Base-by-base conservation (phyloP, 2,797 vertebrate species). In the Hyperoplus lanceolatus region DNA sequence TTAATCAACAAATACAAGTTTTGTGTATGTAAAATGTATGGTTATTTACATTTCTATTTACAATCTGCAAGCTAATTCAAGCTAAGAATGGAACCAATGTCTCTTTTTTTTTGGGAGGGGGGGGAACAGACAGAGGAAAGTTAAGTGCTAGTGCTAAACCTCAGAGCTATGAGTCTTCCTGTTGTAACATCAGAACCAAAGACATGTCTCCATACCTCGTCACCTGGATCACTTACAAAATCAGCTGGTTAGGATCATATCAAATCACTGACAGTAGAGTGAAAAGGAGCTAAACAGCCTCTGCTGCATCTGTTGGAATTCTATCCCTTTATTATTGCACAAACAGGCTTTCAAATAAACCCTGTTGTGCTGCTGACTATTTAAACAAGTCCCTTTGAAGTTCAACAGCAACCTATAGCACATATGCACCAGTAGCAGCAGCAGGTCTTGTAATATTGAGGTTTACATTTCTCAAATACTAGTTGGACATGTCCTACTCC, bases 171-270 rank as follows among this genome's bases (percentile, higher is more conserved):
- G 29, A 29, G 29, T 80, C 68, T n/a, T 64, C 51, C 21, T 45
- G 18, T 51, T 38, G 15, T 50, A 4, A 68, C 29, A 15, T 57
- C 14, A 57, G 12, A 65, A 10, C 45, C 50, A 67, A 39, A 48
- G 9, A 45, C 59, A 16, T 7, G 43, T 48, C 64, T 54, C 4
- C 29, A 29, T 21, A 29, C 29, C 61, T 41, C n/a, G 21, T 84
- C 69, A 74, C 46, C 62, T 38, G 51, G 14, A 68, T 75, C 71
- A 74, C 42, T 38, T 69, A 54, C 16, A 11, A 73, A 43, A 75
- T 80, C 75, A 76, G 55, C 8, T 80, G 72, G 54, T 68, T 71
- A 74, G 69, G 29, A 81, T 80, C 70, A 69, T 29, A 79, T 71
- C 46, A 56, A 38, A 77, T 73, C 29, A 1, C 45, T 63, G 60